Evolutionary conservation across 2,888 invertebrate genomes (phyloP).

Genomic region (Dryadula phaetusa): DNA sequence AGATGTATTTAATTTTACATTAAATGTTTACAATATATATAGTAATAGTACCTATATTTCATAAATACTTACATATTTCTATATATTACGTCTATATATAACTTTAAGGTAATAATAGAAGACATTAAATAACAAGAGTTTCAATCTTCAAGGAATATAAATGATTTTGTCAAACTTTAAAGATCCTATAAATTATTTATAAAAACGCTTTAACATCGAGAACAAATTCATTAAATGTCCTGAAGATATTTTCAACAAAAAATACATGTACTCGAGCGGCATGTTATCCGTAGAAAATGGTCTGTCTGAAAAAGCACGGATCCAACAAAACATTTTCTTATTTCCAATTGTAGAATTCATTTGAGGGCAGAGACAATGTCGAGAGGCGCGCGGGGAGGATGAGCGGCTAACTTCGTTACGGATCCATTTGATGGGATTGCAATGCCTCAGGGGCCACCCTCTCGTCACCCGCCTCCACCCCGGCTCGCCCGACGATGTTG

Average conservation of each 20-base stretch:
- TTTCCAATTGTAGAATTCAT: conserved; percentile 85
- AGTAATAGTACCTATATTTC: background rate
- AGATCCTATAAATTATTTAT: conserved; percentile 15
- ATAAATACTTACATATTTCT: no score
- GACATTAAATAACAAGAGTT: background rate
- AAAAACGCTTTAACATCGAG: conserved; percentile 20
- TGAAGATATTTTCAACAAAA: conserved; percentile 56
- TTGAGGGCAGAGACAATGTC: conserved; percentile 85
- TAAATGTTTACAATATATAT: no score
- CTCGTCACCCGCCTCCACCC: conserved; percentile 54
- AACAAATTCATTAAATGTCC: conserved; percentile 61
- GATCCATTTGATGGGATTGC: conserved; percentile 92
- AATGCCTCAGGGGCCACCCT: conserved; percentile 82
- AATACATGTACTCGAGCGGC: conserved; percentile 58
- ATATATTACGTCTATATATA: background rate
- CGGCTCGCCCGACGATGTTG: conserved; percentile 66
- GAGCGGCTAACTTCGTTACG: conserved; percentile 89
- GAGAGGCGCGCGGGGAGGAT: conserved; percentile 83
- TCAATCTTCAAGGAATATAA: conserved; percentile 12
- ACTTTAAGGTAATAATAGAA: background rate
- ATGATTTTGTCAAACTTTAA: conserved; percentile 21
- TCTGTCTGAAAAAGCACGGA: conserved; percentile 82
- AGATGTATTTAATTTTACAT: no score
- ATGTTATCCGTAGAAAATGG: conserved; percentile 75
- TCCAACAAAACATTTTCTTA: conserved; percentile 85